These are phyloP conservation scores for Dicrurus megarhynchus DNA, from an alignment of 2,113 vertebrate species.

Conservation along the genomic window DNA sequence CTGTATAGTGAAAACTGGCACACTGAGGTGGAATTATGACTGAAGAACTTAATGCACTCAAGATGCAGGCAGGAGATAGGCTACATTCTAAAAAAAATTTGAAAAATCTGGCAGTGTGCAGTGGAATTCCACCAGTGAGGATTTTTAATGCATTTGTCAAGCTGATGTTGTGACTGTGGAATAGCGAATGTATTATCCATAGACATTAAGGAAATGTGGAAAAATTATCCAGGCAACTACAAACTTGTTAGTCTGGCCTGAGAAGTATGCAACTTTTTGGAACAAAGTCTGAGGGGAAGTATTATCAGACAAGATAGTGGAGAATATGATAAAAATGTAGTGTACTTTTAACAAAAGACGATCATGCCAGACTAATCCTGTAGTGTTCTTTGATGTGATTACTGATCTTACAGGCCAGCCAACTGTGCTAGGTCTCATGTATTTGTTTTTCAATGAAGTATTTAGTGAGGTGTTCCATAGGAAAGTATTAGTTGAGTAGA, in stretches of 20 bases:
- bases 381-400: slow-evolving; percentile 25
- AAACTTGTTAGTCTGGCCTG: slow-evolving; percentile 24
- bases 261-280: slow-evolving; percentile 12
- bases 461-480: neutral
- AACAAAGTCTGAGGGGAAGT: neutral
- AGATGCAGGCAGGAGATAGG: slow-evolving; percentile 18
- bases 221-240: slow-evolving; percentile 27
- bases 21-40: neutral
- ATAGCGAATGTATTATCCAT: slow-evolving; percentile 18
- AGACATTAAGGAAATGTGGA: neutral
- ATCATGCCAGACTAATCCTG: neutral
- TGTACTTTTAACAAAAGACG: neutral
- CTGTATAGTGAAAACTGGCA: neutral
- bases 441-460: neutral
- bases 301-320: neutral
- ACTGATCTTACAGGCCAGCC: neutral
- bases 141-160: slow-evolving; percentile 40
- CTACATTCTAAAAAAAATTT: neutral
- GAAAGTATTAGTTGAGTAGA: neutral
- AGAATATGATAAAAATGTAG: slow-evolving; percentile 29
- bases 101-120: neutral
- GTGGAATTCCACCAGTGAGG: slow-evolving; percentile 26
- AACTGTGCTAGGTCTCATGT: neutral
- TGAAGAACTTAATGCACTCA: neutral
- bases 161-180: slow-evolving; percentile 22